phyloP scores from a whole-genome alignment of 2,888 invertebrate genomes.

The Alentia gelatinosa region DNA sequence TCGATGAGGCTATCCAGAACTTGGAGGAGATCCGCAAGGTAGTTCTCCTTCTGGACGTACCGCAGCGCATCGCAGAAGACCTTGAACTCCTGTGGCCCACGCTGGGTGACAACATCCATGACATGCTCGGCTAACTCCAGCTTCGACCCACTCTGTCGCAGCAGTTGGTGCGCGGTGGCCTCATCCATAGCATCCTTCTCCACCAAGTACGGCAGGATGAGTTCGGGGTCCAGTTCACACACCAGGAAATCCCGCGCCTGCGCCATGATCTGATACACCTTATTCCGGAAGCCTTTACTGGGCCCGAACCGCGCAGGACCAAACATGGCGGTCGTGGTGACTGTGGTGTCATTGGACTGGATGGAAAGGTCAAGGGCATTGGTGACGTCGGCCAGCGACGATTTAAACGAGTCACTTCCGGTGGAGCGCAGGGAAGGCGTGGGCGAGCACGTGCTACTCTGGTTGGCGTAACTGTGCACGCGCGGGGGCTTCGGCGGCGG shows the following conservation, averaged over 20 bases:
- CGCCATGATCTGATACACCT: conserved; percentile 60
- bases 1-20: conserved; percentile 74
- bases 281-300: conserved; percentile 48
- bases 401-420: conserved; percentile 31
- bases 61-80: conserved; percentile 73
- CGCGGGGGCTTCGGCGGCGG: conserved; percentile 57
- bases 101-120: conserved; percentile 62
- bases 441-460: background rate
- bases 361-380: conserved; percentile 41
- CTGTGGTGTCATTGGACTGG: background rate
- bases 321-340: background rate
- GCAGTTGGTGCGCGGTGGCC: conserved; percentile 51
- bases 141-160: conserved; percentile 10
- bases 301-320: background rate
- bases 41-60: conserved; percentile 66
- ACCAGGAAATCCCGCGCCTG: conserved; percentile 62
- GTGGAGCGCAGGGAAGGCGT: background rate
- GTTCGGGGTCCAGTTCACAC: conserved; percentile 58
- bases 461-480: background rate
- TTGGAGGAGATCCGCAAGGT: conserved; percentile 72
- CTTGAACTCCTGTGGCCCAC: conserved; percentile 66
- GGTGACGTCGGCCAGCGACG: conserved; percentile 55
- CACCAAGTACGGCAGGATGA: conserved; percentile 57
- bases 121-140: conserved; percentile 57
- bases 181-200: conserved; percentile 45